Base-by-base conservation (phyloP, 2,888 invertebrate genomes). In the Autographa gamma region DNA sequence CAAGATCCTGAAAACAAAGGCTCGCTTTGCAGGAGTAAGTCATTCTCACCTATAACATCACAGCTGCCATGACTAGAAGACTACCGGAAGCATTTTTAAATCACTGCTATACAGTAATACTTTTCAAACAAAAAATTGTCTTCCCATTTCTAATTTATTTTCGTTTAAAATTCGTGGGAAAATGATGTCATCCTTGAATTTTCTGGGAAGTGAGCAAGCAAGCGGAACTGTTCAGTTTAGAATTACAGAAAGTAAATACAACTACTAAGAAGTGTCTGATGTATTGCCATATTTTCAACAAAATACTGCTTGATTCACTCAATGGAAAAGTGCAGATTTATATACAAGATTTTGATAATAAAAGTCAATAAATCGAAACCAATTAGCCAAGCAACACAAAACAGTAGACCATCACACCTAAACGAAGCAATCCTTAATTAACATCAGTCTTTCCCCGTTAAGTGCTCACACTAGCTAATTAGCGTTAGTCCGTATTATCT, bases 401-500 rank as follows among this genome's bases (percentile, higher is more conserved):
- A 56, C 13, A 25, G 54, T 25, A 19, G 13, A 56, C 13, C 54
- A 56, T 56, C 54, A 56, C 54, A 56, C 54, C 54, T 56, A 56
- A 32, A 60, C 31, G 65, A 67, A 66, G 32, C 38, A 19, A 11
- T 34, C 52, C 56, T 80, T 77, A 73, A 77, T 77, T 77, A 77
- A 66, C 77, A 80, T 77, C 77, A 67, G 67, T 68, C 73, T 59
- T 34, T 56, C 58, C 65, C 79, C 79, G 84, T 78, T 77, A 75
- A 66, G 61, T 71, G 58, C 63, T 75, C 48, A 69, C 71, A 73
- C 66, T 69, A 41, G 54, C 73, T 83, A 85, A 83, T 85, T 83
- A 81, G 73, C 72, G 63, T 62, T 63, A 74, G 77, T 63, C 54
- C 14, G 74, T 69, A 76, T 85, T 86, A 86, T 86, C 85, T 86